Evolutionary conservation across 2,888 invertebrate genomes (phyloP), one percentile per base, ranked within the genome.

Genomic region (Podotricha telesiphe): DNA sequence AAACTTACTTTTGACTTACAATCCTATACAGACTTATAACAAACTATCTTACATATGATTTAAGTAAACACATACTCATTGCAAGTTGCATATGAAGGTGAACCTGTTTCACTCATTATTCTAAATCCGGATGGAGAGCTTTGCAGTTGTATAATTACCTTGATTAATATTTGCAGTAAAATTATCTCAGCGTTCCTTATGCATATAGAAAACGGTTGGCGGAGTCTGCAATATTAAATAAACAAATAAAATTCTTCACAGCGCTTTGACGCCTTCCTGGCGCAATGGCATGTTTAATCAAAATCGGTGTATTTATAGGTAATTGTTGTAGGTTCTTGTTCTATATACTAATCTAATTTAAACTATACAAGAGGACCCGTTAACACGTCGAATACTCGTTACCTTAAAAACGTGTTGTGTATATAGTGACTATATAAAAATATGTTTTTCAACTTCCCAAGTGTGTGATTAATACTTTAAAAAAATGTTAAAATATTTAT

Each of bases 161-260:
- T 59, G 45, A 59, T 45, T 59, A 59, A 59, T 59, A 59, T 59
- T 59, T 59, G 59, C 59, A 45, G 22, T 59, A 42, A 45, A 59
- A 45, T 59, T 45, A 59, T 59, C 59, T 28, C 45, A n/a, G 45
- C 28, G 10, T 17, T 59, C 59, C 45, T 59, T 40, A 45, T 45
- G 59, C 59, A 45, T 45, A 22, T 17, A 45, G 42, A 45, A 45
- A 45, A 13, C 20, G 59, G 28, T 1, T 11, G 42, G 22, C n/a
- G 45, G 22, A 59, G 45, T 45, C 40, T 45, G 22, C 45, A 28
- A 17, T 45, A 59, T 28, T 45, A 20, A 59, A n/a, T 45, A 45
- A 28, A 59, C 45, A 59, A 59, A 59, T 59, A 59, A 17, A 59
- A 45, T 20, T 6, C 37, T 37, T 37, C 37, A 28, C 6, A n/a